Evolutionary conservation across 1,140 invertebrate species (phyloP), one percentile per base, ranked within the genome.

Genomic region (Thaumatotibia leucotreta): DNA sequence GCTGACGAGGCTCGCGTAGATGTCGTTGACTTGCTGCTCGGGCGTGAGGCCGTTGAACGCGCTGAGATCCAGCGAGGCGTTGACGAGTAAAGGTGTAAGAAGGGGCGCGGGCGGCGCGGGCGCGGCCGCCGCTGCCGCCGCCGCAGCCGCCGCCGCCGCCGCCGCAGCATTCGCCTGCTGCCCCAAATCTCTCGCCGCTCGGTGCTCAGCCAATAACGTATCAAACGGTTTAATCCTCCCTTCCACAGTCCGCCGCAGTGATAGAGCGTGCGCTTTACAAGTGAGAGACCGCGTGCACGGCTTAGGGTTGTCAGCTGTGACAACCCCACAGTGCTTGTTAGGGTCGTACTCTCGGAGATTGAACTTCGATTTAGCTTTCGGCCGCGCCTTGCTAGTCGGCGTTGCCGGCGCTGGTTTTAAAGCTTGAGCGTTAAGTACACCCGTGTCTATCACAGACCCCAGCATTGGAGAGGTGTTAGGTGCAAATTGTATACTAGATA

Each of bases 251-350:
- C 96, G 85, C 45, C 96, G 88, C 61, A 96, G 75, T 23, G 95
- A 95, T 61, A 97, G 92, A 4, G 95, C 94, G 91, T 97, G 96
- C 11, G 96, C 95, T 91, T 97, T 97, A 84, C 96, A 97, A 0
- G 96, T 97, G 10, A 97, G 91, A 9, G 96, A 97, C 24, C 96
- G 90, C 22, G 96, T 96, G 82, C 96, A 97, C 0, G 94, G 95
- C 75, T 95, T 95, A 1, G 92, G 91, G 61, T 92, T 94, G 70
- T 95, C 95, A 2, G 93, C 92, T 63, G 93, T 93, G 73, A 92
- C 91, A 1, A 96, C 96, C 1, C 96, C 96, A 85, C 96, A 97
- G 77, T 97, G 96, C 62, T 95, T 94, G 74, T 97, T 94, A 3
- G 96, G 93, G 83, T 97, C 95, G 86, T 96, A 97, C 76, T 96